Percentiles rank a stretch among this genome's conserved stretches.
phyloP scores from a whole-genome alignment of 2,113 vertebrate species.

The Lamprologus speciosus region DNA sequence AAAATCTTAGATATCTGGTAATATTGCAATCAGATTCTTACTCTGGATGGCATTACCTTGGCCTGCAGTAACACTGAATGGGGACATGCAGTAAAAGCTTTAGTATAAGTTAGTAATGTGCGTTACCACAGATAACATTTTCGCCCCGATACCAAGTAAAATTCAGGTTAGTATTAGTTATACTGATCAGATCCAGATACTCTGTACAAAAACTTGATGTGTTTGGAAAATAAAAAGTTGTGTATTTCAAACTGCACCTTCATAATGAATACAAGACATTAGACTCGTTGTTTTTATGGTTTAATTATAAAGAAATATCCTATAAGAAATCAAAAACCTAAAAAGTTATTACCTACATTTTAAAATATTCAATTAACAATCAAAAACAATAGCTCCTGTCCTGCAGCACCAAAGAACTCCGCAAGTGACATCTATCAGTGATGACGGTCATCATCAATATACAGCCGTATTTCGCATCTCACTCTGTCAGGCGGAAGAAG shows the following conservation, averaged over 20 bases:
- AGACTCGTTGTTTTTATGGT: not conserved
- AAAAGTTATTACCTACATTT: not conserved
- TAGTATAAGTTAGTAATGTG: not conserved
- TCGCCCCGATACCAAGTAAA: rapidly evolving
- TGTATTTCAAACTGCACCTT: not conserved
- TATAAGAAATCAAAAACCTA: not conserved
- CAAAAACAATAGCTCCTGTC: not conserved
- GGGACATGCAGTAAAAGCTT: not conserved
- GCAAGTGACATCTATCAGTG: not conserved
- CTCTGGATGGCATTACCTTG: not conserved
- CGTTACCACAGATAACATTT: not conserved
- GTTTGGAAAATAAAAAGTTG: not conserved
- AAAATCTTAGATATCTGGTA: not conserved
- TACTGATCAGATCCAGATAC: not conserved
- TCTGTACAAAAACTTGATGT: not conserved
- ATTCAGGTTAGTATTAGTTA: not conserved
- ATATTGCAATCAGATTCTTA: not conserved
- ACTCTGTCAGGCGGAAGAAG: not conserved
- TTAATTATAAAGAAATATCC: not conserved
- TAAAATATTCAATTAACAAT: not conserved
- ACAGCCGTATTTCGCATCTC: not conserved
- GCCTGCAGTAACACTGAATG: not conserved
- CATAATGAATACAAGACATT: not conserved
- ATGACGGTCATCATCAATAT: not conserved
- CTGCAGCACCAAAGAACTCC: not conserved